Percentiles rank a stretch among this genome's conserved stretches.
Conservation (phyloP, 1,140 invertebrate genomes). For the Teleopsis dalmanni region DNA sequence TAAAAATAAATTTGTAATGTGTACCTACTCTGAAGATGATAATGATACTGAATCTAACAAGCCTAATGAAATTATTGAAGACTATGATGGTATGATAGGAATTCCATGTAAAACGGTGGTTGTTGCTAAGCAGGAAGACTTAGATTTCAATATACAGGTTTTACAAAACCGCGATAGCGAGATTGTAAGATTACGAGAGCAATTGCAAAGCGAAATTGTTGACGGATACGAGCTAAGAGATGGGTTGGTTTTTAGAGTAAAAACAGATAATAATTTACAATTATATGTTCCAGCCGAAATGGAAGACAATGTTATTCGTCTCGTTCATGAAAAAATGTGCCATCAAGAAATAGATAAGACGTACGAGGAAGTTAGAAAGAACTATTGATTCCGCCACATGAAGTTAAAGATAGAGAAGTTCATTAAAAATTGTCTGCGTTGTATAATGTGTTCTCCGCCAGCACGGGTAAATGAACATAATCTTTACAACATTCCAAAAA, state of each 20-base stretch:
- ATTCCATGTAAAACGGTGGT: too few species aligned
- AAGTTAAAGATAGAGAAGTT: slow-evolving; percentile 18
- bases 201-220: too few species aligned
- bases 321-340: neutral
- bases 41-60: too few species aligned
- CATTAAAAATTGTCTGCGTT: slow-evolving; percentile 20
- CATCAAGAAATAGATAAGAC: slow-evolving; percentile 11
- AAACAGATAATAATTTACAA: neutral
- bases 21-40: too few species aligned
- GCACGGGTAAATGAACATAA: slow-evolving; percentile 15
- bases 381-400: too few species aligned
- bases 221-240: neutral
- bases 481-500: slow-evolving; percentile 30
- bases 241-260: neutral
- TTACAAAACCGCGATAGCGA: too few species aligned
- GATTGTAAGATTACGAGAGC: too few species aligned
- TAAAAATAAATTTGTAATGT: too few species aligned
- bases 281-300: neutral
- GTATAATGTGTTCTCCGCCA: slow-evolving; percentile 18
- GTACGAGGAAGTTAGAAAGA: slow-evolving; percentile 20
- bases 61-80: too few species aligned
- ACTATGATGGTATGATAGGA: too few species aligned
- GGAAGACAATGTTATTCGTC: neutral
- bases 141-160: too few species aligned
- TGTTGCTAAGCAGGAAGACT: too few species aligned